Base-by-base conservation (phyloP, 2,797 vertebrate genomes). In the Ctenochaetus hawaiiensis region DNA sequence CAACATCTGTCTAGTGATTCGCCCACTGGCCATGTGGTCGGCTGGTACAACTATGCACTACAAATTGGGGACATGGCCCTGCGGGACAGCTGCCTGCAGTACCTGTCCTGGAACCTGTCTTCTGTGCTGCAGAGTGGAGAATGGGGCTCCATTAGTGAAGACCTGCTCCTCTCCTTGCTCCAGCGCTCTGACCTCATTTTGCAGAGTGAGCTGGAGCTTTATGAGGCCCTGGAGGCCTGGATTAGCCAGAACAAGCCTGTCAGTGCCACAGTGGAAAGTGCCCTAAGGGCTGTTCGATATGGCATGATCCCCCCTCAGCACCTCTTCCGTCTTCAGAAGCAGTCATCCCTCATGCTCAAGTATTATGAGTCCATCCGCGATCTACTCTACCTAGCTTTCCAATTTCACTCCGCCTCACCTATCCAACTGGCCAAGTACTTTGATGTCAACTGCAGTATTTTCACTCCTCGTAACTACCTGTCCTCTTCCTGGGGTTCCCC, bases 61-160 rank as follows among this genome's bases (percentile, higher is more conserved):
- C 94, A 95, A 78, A 95, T 96, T 0, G 96, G 96, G 3, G 97
- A 99, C 34, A 34, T 75, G 56, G 86, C 75, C 14, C 95, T 99
- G 85, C 95, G 96, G 77, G 96, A 98, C 88, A 97, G 95, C 90
- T 99, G 97, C 93, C 94, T 98, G 87, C 97, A 97, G 95, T 99
- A 97, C 93, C 94, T 99, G 87, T 97, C 97, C 86, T 99, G 98
- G 98, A 99, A 99, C 92, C 94, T 99, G 88, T 98, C 97, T 0
- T 96, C 97, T 0, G 96, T 98, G 81, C 94, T 96, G 58, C 95
- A 96, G 84, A 97, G 97, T 0, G 77, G 90, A 0, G 97, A 99
- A 90, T 99, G 97, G 98, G 89, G 86, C 76, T 95, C 96, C 0
- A 96, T 98, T 85, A 97, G 96, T 13, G 91, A 96, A 2, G 96